A percentile compares a stretch with the other conserved stretches of the same genome.
phyloP scores from a whole-genome alignment of 2,113 vertebrate genomes.

The Marcusenius ussheri region DNA sequence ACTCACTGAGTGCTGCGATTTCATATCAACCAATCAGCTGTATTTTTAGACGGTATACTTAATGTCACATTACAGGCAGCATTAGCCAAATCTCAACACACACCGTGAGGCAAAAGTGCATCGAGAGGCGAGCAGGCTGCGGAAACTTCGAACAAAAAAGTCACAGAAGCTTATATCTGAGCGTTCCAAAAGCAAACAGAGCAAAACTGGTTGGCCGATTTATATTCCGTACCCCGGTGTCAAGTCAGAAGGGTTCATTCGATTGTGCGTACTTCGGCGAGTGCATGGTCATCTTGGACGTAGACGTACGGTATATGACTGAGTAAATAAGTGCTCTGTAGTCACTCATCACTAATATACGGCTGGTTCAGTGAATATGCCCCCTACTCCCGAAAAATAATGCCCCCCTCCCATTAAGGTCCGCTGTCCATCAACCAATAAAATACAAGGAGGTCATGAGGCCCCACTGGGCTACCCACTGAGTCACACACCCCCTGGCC shows the following conservation, averaged over 20 bases:
- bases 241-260: neutral
- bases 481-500: neutral
- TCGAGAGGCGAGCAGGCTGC: neutral
- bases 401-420: neutral
- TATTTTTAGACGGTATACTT: neutral
- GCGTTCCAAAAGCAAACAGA: neutral
- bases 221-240: neutral
- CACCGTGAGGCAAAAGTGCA: neutral
- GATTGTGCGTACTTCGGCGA: neutral
- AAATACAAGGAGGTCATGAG: neutral
- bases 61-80: neutral
- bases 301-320: neutral
- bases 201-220: neutral
- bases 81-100: neutral
- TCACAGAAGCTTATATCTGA: too few species aligned
- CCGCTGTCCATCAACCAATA: neutral
- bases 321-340: neutral
- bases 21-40: neutral
- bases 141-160: neutral
- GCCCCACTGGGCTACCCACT: neutral
- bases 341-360: neutral
- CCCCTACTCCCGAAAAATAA: neutral
- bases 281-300: neutral
- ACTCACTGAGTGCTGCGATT: neutral
- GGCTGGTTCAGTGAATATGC: neutral